Evolutionary conservation across 2,797 vertebrate genomes (phyloP).

Genomic region (Mormyrus proboscirostris): DNA sequence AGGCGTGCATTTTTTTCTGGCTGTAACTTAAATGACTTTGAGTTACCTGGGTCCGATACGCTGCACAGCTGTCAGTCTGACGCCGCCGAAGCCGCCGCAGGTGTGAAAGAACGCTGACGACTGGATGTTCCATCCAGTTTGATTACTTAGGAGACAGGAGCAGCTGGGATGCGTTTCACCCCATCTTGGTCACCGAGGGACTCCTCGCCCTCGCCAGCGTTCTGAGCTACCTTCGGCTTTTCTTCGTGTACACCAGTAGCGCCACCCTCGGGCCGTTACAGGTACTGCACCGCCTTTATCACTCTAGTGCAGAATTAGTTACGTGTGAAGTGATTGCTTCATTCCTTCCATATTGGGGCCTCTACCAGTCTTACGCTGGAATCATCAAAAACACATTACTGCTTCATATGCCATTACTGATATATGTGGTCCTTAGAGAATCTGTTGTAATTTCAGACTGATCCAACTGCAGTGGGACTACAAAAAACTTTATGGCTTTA

Average conservation of each 20-base stretch:
- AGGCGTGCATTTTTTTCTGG: neutral
- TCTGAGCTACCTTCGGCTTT: constrained; percentile 92
- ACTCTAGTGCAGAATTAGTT: constrained; percentile 91
- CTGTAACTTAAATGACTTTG: neutral
- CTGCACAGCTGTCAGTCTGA: neutral
- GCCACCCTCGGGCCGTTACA: constrained; percentile 93
- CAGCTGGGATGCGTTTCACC: constrained; percentile 95
- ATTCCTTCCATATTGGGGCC: constrained; percentile 1
- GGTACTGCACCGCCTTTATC: constrained; percentile 75
- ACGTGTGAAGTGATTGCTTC: constrained; percentile 62
- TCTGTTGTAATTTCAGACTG: neutral
- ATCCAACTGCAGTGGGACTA: neutral
- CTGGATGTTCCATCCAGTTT: constrained; percentile 45
- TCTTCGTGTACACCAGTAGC: constrained; percentile 99
- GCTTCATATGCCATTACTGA: neutral
- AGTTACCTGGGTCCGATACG: neutral
- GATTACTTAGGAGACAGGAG: constrained; percentile 68
- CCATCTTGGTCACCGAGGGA: constrained; percentile 91
- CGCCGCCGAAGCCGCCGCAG: neutral
- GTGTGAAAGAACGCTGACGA: neutral
- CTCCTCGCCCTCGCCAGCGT: constrained; percentile 95
- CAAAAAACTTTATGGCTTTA: neutral
- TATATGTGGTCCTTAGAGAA: neutral
- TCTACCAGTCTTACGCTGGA: neutral
- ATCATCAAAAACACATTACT: neutral